phyloP scores from a whole-genome alignment of 2,888 invertebrate genomes.

The Metellina segmentata region DNA sequence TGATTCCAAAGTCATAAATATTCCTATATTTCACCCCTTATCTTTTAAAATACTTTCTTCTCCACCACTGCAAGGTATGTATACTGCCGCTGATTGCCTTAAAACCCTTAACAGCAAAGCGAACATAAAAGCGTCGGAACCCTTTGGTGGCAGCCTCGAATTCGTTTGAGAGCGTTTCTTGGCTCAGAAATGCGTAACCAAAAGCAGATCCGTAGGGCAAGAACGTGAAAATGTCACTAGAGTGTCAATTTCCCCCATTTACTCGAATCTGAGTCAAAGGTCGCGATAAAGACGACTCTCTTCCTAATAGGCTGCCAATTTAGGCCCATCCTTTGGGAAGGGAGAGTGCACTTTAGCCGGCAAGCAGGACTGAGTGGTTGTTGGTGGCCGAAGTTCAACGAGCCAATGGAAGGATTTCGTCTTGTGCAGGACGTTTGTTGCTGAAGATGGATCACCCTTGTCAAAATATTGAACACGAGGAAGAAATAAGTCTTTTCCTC shows the following conservation, averaged over 20 bases:
- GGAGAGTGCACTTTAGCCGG: conserved; percentile 40
- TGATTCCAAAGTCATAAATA: too few species aligned
- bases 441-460: conserved; percentile 57
- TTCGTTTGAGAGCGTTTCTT: too few species aligned
- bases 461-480: conserved; percentile 50
- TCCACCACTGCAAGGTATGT: too few species aligned
- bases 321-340: conserved; percentile 45
- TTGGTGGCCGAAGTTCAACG: background rate
- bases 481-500: conserved; percentile 15
- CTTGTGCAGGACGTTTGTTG: background rate
- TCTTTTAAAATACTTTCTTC: too few species aligned
- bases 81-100: too few species aligned
- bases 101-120: background rate
- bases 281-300: conserved; percentile 52
- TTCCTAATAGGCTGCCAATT: conserved; percentile 73
- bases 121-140: background rate
- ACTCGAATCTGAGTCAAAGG: conserved; percentile 71
- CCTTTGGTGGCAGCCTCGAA: background rate
- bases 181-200: background rate
- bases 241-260: conserved; percentile 72
- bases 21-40: too few species aligned
- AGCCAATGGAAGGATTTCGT: conserved; percentile 32
- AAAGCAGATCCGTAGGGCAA: background rate
- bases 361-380: background rate
- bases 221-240: conserved; percentile 20